Evolutionary conservation across 2,888 invertebrate genomes (phyloP), one percentile per base, ranked within the genome.

Genomic region (Catocala fraxini): DNA sequence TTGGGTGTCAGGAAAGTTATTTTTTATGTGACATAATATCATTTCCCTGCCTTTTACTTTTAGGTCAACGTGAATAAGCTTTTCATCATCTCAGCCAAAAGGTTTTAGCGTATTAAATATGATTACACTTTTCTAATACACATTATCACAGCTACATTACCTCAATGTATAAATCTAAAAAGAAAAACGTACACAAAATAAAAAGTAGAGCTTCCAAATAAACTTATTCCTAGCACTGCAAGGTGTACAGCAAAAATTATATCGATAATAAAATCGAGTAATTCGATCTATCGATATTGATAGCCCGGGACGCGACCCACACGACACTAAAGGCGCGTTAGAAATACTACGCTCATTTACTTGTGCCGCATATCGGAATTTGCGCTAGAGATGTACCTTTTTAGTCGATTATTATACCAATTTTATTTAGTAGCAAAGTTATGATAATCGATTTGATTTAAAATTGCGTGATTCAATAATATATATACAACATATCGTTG

Each of bases 261-360:
- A 66, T 71, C 70, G 70, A 73, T 73, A 73, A 63, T 74, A 74
- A 74, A 73, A 73, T 66, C 71, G 43, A 69, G 70, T 74, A 74
- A 73, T 63, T 66, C 73, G 75, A 73, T 74, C 69, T 71, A 70
- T 74, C 66, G 71, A 71, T 74, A 74, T 65, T 73, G 66, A 74
- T 69, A 64, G 59, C 66, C 48, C 12, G 58, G 56, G 54, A 57
- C 49, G 56, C 75, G 55, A 63, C 66, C 69, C 45, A 54, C 46
- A 49, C 66, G 71, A 71, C 59, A 71, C 62, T 73, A 66, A 66
- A 69, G 60, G 58, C 54, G 60, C 52, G 64, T 69, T 73, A 71
- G 66, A 73, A 66, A 69, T 74, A 69, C 71, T 71, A 59, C 59
- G 60, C 66, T 69, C 71, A 73, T 73, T 71, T 74, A 59, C 47